Conservation (phyloP, 2,888 invertebrate species). For the Drosophila suboccidentalis region DNA sequence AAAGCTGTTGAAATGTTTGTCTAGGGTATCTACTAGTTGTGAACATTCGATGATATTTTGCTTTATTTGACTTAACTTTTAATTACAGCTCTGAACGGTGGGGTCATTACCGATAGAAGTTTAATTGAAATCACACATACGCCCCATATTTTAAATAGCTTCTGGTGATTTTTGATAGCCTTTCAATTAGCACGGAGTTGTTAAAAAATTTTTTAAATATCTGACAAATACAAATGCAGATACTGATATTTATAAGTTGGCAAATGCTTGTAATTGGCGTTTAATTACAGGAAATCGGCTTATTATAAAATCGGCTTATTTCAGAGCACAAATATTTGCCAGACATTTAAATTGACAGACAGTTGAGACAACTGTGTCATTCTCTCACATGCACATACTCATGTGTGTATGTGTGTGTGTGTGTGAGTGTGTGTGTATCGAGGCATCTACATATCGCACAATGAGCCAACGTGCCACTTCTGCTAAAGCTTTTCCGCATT, state of each 20-base stretch:
- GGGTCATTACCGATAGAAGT: neutral
- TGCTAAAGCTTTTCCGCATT: constrained; percentile 54
- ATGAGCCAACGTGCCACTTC: constrained; percentile 49
- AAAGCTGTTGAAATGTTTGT: neutral
- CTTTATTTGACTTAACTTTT: neutral
- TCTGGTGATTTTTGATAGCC: constrained; percentile 10
- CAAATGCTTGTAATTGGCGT: constrained; percentile 41
- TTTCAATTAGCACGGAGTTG: constrained; percentile 50
- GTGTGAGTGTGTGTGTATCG: constrained; percentile 34
- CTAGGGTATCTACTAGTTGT: neutral
- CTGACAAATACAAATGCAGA: constrained; percentile 9
- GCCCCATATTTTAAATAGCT: constrained; percentile 1
- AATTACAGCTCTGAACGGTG: neutral
- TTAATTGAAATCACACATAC: neutral
- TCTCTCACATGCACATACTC: constrained; percentile 13
- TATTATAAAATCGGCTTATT: constrained; percentile 55
- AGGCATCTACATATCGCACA: constrained; percentile 50
- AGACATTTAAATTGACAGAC: constrained; percentile 25
- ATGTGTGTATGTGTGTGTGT: constrained; percentile 6
- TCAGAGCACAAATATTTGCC: constrained; percentile 37
- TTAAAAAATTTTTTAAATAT: constrained; percentile 30
- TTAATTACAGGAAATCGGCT: constrained; percentile 65
- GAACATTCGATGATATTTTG: neutral
- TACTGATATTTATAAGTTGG: constrained; percentile 7
- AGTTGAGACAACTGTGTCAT: constrained; percentile 32